These are phyloP conservation scores for Trichomycterus rosablanca DNA, from an alignment of 2,113 vertebrate genomes.

Conservation along the genomic window DNA sequence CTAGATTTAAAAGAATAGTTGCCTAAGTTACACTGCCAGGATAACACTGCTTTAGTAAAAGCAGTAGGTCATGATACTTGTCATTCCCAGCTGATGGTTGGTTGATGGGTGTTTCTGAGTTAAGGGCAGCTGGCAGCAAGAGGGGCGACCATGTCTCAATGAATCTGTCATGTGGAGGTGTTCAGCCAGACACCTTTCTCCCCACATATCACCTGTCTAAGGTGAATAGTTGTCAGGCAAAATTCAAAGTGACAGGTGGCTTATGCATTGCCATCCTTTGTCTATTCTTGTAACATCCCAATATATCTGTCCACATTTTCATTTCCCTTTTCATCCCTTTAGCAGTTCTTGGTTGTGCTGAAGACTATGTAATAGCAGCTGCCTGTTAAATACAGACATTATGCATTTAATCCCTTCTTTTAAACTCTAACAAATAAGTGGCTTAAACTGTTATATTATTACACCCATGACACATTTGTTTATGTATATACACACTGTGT, in stretches of 20 bases:
- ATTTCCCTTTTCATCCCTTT: conserved; percentile 13
- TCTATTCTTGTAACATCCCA: conserved; percentile 33
- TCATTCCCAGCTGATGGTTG: conserved; percentile 37
- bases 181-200: conserved; percentile 51
- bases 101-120: conserved; percentile 52
- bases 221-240: conserved; percentile 41
- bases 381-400: too few relatives aligned
- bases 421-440: not conserved
- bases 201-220: conserved; percentile 60
- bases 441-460: too few relatives aligned
- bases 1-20: conserved; percentile 33
- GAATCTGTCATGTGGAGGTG: conserved; percentile 66
- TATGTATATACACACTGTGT: too few relatives aligned
- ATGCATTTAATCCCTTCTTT: not conserved
- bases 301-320: conserved; percentile 20
- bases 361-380: not conserved
- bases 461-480: too few relatives aligned
- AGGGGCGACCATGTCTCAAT: conserved; percentile 68
- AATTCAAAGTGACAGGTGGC: conserved; percentile 62
- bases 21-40: conserved; percentile 36
- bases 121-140: conserved; percentile 72
- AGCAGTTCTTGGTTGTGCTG: conserved; percentile 16
- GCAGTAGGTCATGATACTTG: conserved; percentile 52
- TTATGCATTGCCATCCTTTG: conserved; percentile 56
- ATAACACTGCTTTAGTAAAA: too few relatives aligned